Conservation (phyloP, 1,140 invertebrate species). For the Drosophila simulans region DNA sequence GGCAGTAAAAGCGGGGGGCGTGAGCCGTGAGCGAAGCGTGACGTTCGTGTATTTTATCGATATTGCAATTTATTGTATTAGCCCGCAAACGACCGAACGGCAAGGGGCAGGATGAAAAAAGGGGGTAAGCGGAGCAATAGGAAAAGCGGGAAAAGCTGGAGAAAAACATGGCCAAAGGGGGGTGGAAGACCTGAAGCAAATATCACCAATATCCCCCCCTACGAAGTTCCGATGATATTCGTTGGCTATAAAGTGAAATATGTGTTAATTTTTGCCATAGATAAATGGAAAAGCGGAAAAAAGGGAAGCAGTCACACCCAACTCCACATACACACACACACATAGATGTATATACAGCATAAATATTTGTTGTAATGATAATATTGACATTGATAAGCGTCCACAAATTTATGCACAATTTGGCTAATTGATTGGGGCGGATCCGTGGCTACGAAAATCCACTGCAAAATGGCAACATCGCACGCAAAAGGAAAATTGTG, state of each 20-base stretch:
- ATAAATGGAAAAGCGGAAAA: slow-evolving; percentile 14
- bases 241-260: slow-evolving; percentile 78
- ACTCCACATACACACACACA: not conserved
- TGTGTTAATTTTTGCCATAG: slow-evolving; percentile 72
- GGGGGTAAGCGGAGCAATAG: not conserved
- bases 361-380: slow-evolving; percentile 80
- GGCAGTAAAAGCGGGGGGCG: slow-evolving; percentile 14
- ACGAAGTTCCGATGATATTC: slow-evolving; percentile 60
- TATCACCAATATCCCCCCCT: not conserved
- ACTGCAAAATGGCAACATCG: slow-evolving; percentile 47
- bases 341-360: slow-evolving; percentile 7
- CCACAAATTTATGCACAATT: slow-evolving; percentile 82
- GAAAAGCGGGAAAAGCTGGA: not conserved
- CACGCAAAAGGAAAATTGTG: slow-evolving; percentile 55
- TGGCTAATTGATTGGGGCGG: slow-evolving; percentile 79
- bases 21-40: slow-evolving; percentile 67
- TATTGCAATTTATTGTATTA: slow-evolving; percentile 83
- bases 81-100: slow-evolving; percentile 28
- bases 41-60: slow-evolving; percentile 82
- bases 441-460: slow-evolving; percentile 19
- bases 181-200: slow-evolving; percentile 2
- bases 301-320: slow-evolving; percentile 41
- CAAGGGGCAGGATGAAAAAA: not conserved
- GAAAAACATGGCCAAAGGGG: not conserved
- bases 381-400: slow-evolving; percentile 83